phyloP scores from a whole-genome alignment of 2,797 vertebrate species.

The Tympanoctomys barrerae region DNA sequence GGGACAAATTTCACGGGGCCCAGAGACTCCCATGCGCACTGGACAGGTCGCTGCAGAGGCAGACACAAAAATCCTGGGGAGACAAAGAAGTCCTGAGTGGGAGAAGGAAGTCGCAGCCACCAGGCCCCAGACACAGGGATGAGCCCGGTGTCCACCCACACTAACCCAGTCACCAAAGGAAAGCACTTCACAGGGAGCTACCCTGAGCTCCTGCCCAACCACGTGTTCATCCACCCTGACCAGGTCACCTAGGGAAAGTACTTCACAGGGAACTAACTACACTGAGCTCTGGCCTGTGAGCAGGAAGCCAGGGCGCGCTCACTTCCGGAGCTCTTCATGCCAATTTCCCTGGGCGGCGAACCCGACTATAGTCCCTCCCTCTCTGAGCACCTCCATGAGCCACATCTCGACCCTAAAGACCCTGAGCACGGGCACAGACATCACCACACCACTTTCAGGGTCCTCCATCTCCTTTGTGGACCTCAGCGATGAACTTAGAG shows the following conservation, averaged over 20 bases:
- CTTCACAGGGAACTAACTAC: no score
- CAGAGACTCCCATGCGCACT: neutral
- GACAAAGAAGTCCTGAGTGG: neutral
- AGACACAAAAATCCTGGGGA: neutral
- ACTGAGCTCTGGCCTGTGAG: no score
- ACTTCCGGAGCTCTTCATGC: no score
- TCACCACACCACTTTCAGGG: neutral
- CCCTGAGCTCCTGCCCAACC: no score
- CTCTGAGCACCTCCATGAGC: neutral
- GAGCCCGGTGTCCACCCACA: neutral
- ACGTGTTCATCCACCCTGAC: no score
- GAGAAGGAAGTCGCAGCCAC: neutral
- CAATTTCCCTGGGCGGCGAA: no score
- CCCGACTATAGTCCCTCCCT: no score
- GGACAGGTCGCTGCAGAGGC: neutral
- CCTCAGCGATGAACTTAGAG: neutral
- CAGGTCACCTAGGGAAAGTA: no score
- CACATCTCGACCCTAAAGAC: neutral
- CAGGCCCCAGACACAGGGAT: neutral
- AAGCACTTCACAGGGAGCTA: neutral
- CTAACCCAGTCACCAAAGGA: rapidly evolving
- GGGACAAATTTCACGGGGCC: neutral
- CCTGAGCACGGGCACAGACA: neutral
- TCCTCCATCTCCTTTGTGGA: neutral
- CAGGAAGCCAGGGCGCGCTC: no score